Base-by-base conservation (phyloP, 2,113 vertebrate species). In the Zosterops hypoxanthus region DNA sequence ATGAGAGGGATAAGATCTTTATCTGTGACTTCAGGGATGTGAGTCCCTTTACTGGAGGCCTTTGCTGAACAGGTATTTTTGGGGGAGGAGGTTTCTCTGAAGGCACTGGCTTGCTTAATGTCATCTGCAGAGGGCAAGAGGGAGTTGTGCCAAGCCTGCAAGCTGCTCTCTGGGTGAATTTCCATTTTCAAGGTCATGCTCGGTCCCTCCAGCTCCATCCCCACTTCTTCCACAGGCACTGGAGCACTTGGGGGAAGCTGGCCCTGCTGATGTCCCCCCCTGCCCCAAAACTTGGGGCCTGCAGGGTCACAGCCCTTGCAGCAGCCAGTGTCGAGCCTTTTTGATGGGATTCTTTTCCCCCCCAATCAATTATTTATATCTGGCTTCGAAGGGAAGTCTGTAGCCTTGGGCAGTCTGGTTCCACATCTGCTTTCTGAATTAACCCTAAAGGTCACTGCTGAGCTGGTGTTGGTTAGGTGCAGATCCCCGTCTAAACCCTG, bases 381-480 rank as follows among this genome's bases (percentile, higher is more conserved):
- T 79, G 60, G 24, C 41, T 84, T 7, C 70, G 52, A 70, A 83
- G 68, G 53, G 49, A 69, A 57, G 55, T n/a, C 56, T 2, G 0
- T 78, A 77, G 88, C 82, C 66, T 57, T 61, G 61, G 88, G 82
- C 88, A 56, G 33, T 64, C 42, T 93, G 59, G 36, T 83, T 90
- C 71, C 92, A 83, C 86, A 60, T 52, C 71, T 96, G 92, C 42
- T 91, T 91, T 86, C 41, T 68, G 80, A 92, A 75, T 92, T 78
- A 63, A 82, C 33, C 14, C 5, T 26, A 29, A 85, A 71, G 57
- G 69, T 85, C 1, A 0, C 36, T 47, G 83, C 77, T 6, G 36
- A 86, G 56, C 88, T 81, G 53, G 36, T 76, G n/a, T 71, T 14
- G 22, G n/a, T 73, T 44, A 46, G 72, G 55, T 91, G 19, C 55